phyloP scores from a whole-genome alignment of 2,888 invertebrate genomes.

The Orchesella flavescens region DNA sequence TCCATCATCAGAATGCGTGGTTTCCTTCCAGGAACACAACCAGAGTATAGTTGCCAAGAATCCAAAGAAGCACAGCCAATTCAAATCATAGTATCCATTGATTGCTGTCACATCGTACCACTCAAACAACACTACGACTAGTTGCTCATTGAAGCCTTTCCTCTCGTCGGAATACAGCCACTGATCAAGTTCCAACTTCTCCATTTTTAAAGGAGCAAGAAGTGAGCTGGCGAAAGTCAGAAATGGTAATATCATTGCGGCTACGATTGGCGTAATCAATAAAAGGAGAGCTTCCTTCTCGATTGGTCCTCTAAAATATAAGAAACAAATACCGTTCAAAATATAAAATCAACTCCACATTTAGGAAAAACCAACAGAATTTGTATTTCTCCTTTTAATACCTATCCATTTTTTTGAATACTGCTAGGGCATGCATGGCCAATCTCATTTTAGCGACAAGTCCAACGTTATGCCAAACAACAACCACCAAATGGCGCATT shows the following conservation, averaged over 20 bases:
- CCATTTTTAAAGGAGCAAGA: slow-evolving; percentile 41
- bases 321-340: background rate
- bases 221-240: slow-evolving; percentile 49
- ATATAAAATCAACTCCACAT: too few species aligned
- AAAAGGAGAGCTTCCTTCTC: slow-evolving; percentile 43
- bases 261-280: slow-evolving; percentile 37
- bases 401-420: slow-evolving; percentile 51
- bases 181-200: slow-evolving; percentile 50
- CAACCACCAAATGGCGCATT: slow-evolving; percentile 29
- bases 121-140: slow-evolving; percentile 54
- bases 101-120: slow-evolving; percentile 56
- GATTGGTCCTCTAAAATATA: slow-evolving; percentile 33
- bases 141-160: slow-evolving; percentile 55
- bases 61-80: slow-evolving; percentile 55
- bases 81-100: slow-evolving; percentile 50
- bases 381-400: background rate
- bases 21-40: slow-evolving; percentile 52
- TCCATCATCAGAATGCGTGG: slow-evolving; percentile 3
- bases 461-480: slow-evolving; percentile 43
- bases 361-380: too few species aligned
- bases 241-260: slow-evolving; percentile 51
- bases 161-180: slow-evolving; percentile 48
- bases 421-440: slow-evolving; percentile 44
- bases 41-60: slow-evolving; percentile 45
- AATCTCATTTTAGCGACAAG: slow-evolving; percentile 54